phyloP scores from a whole-genome alignment of 2,888 invertebrate genomes.

The Venusia cambrica region DNA sequence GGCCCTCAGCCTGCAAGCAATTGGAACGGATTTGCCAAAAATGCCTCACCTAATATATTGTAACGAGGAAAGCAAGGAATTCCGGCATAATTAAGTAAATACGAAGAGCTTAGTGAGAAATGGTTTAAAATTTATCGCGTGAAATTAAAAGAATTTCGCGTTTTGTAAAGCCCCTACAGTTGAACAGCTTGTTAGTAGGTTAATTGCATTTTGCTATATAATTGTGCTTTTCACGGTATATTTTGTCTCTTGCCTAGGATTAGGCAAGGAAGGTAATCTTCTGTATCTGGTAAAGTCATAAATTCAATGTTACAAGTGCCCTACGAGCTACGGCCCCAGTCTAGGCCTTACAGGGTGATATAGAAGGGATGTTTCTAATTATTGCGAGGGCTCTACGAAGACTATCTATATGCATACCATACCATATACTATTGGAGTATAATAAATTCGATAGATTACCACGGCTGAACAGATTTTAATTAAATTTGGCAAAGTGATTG shows the following conservation, averaged over 20 bases:
- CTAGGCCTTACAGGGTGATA: conserved; percentile 16
- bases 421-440: too few relatives aligned
- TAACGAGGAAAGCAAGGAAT: conserved; percentile 35
- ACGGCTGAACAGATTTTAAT: too few relatives aligned
- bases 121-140: conserved; percentile 50
- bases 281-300: too few relatives aligned
- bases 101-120: conserved; percentile 47
- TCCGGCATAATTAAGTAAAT: conserved; percentile 47
- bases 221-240: too few relatives aligned
- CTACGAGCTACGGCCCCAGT: conserved; percentile 16
- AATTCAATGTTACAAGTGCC: conserved; percentile 26
- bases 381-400: too few relatives aligned
- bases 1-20: conserved; percentile 46
- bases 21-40: conserved; percentile 57
- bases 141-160: conserved; percentile 30
- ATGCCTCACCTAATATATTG: conserved; percentile 58
- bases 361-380: conserved; percentile 27
- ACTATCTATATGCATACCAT: too few relatives aligned
- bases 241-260: too few relatives aligned
- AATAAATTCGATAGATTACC: too few relatives aligned
- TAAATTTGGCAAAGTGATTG: too few relatives aligned
- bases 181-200: conserved; percentile 12
- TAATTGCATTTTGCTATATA: conserved; percentile 9
- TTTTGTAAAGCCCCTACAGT: conserved; percentile 10
- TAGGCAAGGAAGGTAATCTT: too few relatives aligned